Conservation (phyloP, 2,113 vertebrate species). For the Chinchilla lanigera region DNA sequence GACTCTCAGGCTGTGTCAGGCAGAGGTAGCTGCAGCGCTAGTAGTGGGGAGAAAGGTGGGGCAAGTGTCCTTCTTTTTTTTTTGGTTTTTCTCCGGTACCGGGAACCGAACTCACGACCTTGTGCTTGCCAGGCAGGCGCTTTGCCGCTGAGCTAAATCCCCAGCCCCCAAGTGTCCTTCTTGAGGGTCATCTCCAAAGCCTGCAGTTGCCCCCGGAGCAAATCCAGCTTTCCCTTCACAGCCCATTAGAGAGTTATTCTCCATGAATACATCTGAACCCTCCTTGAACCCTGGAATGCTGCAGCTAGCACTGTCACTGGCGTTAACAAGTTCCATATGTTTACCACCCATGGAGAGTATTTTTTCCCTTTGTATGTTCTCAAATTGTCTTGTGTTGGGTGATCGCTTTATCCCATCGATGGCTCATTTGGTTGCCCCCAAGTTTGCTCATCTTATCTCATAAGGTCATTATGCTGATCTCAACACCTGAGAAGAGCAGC, state of each 20-base stretch:
- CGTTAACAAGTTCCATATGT: conserved; percentile 51
- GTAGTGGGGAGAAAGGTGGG: background rate
- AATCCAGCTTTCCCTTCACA: background rate
- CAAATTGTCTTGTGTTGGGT: background rate
- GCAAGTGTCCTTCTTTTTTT: background rate
- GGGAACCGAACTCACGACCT: no score
- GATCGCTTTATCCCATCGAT: background rate
- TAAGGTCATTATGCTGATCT: background rate
- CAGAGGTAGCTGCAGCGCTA: background rate
- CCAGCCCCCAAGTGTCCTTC: background rate
- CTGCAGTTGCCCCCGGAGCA: background rate
- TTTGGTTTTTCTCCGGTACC: no score
- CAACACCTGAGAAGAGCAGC: background rate
- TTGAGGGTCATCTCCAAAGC: background rate
- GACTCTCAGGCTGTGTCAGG: background rate
- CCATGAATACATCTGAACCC: conserved; percentile 28
- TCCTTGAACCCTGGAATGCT: conserved; percentile 54
- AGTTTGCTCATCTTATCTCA: background rate
- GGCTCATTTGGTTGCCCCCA: background rate
- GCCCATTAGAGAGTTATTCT: background rate
- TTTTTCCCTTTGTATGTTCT: conserved; percentile 10
- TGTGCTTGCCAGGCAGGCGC: no score
- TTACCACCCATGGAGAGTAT: conserved; percentile 20
- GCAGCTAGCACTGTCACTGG: background rate
- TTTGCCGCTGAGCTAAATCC: no score